These are phyloP conservation scores for Ceratosolen fusciceps DNA, from an alignment of 1,140 invertebrate genomes.

Conservation along the genomic window DNA sequence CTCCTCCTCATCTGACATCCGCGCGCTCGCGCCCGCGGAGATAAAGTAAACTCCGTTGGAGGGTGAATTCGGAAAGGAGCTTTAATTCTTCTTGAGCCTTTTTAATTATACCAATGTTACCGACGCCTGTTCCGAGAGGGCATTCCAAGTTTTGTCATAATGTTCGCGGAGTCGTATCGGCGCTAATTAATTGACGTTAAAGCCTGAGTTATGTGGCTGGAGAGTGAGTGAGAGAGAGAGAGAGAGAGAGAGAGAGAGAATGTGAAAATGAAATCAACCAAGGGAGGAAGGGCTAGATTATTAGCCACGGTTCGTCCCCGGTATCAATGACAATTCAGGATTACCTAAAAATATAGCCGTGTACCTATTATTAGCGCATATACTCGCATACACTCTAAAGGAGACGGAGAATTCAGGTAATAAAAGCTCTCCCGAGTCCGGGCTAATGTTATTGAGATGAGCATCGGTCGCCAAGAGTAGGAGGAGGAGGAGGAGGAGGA, in stretches of 20 bases:
- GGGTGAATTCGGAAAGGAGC: too few species aligned
- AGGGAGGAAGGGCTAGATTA: not conserved
- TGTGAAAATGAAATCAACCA: not conserved
- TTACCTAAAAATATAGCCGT: constrained; percentile 21
- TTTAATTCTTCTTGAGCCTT: too few species aligned
- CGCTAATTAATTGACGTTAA: not conserved
- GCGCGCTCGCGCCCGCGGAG: too few species aligned
- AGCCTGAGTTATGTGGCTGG: not conserved
- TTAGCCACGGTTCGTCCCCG: too few species aligned
- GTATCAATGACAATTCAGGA: not conserved
- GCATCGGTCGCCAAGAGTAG: constrained; percentile 53
- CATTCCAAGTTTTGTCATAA: too few species aligned
- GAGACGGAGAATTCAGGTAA: constrained; percentile 54
- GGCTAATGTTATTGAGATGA: constrained; percentile 70
- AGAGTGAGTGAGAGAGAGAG: not conserved
- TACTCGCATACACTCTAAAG: not conserved
- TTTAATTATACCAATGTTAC: too few species aligned
- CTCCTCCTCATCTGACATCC: too few species aligned
- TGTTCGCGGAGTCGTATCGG: too few species aligned
- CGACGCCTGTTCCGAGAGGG: too few species aligned
- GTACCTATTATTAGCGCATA: not conserved
- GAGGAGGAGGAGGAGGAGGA: too few species aligned
- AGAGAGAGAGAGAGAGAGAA: not conserved
- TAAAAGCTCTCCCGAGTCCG: constrained; percentile 63
- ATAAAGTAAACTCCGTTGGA: too few species aligned